Percentiles rank a stretch among this genome's conserved stretches.
phyloP scores from a whole-genome alignment of 92 coral and sea anemone genomes.

The Micromussa lordhowensis region DNA sequence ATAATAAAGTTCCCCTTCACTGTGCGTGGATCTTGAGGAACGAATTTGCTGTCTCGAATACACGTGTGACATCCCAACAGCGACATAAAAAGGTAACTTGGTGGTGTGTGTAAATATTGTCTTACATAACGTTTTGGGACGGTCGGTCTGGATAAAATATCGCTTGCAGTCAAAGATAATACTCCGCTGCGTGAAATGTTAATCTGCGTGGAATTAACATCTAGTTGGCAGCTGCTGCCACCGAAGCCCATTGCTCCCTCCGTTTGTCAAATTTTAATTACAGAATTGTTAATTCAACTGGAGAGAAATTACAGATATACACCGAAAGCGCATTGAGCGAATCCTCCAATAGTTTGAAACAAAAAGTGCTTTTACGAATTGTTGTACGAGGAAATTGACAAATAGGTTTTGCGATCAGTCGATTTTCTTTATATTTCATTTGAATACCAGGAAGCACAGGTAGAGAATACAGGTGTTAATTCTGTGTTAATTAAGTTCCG shows the following conservation, averaged over 20 bases:
- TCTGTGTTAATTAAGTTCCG: not conserved
- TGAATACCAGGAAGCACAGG: slow-evolving; percentile 21
- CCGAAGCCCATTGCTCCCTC: not conserved
- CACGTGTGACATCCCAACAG: slow-evolving; percentile 19
- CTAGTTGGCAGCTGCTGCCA: slow-evolving; percentile 7
- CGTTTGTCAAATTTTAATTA: slow-evolving; percentile 27
- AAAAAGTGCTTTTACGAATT: not conserved
- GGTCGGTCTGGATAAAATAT: not conserved
- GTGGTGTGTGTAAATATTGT: not conserved
- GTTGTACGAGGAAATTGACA: not conserved
- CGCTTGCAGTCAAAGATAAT: not conserved
- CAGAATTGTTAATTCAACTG: not conserved
- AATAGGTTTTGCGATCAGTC: not conserved
- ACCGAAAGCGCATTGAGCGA: not conserved
- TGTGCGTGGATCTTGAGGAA: slow-evolving; percentile 3
- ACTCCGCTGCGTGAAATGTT: not conserved
- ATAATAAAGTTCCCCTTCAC: slow-evolving; percentile 7
- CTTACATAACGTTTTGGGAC: not conserved
- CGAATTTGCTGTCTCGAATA: slow-evolving; percentile 12
- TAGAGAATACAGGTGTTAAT: not conserved
- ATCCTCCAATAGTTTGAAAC: not conserved
- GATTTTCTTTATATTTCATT: not conserved
- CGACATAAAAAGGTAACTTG: not conserved
- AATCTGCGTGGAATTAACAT: not conserved
- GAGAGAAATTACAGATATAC: not conserved